phyloP scores from a whole-genome alignment of 2,797 vertebrate species.

The Urosaurus nigricauda region DNA sequence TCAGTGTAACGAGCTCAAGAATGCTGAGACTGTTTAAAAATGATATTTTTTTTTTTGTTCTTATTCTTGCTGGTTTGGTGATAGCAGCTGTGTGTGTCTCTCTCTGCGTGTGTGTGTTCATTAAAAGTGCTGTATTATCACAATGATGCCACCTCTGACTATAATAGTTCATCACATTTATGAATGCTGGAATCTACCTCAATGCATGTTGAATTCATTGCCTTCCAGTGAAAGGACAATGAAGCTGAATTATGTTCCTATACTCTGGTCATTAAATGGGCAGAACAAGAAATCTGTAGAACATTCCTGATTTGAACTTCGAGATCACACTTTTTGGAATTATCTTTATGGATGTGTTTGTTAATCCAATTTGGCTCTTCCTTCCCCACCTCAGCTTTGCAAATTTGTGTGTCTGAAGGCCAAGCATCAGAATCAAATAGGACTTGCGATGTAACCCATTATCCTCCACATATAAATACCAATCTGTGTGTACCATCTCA shows the following conservation, averaged over 20 bases:
- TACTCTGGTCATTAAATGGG: background rate
- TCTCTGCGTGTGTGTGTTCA: slow-evolving; percentile 66
- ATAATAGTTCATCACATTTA: slow-evolving; percentile 73
- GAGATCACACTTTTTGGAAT: no score
- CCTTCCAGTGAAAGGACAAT: background rate
- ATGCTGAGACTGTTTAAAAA: slow-evolving; percentile 77
- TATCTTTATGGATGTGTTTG: background rate
- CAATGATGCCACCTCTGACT: slow-evolving; percentile 65
- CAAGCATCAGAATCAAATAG: background rate
- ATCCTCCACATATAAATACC: background rate
- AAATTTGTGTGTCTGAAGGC: background rate
- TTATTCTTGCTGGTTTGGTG: slow-evolving; percentile 69
- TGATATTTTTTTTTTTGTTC: slow-evolving; percentile 55
- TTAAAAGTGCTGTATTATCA: slow-evolving; percentile 78
- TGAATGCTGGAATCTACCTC: slow-evolving; percentile 55
- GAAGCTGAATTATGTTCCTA: background rate
- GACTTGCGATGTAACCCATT: background rate
- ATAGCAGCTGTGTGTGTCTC: slow-evolving; percentile 74
- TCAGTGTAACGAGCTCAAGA: slow-evolving; percentile 81
- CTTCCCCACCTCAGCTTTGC: background rate
- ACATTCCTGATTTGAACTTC: background rate
- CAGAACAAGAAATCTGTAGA: background rate
- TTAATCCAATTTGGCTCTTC: background rate
- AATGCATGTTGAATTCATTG: background rate
- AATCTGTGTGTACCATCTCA: background rate